Base-by-base conservation (phyloP, 1,140 invertebrate genomes). In the Acromyrmex echinatior region DNA sequence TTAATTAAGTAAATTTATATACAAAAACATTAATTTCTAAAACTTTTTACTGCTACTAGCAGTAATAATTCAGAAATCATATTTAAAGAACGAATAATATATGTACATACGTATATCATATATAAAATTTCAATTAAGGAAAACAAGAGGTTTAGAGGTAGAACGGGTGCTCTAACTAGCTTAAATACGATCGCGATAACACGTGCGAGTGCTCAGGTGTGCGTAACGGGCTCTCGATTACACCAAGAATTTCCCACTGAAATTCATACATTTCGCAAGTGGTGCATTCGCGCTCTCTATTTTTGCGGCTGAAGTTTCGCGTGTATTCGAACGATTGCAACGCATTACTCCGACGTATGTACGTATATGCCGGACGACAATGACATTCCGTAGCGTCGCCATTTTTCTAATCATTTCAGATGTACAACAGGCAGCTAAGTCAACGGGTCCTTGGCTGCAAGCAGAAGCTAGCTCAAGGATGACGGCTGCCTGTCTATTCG, bases 381-480 rank as follows among this genome's bases (percentile, higher is more conserved):
- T 92, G 91, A 92, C 91, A 92, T 92, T 92, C 91, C 90, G 73
- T 65, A 39, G 82, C 88, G 88, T 87, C 68, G 86, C 86, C 28
- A 88, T 91, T 92, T 92, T 92, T 92, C 90, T 82, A 87, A 91
- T 91, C 90, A 76, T 91, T 62, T 89, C 87, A 84, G 62, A 91
- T 88, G 87, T 91, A 73, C 18, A 25, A 21, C 28, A 21, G 28
- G 31, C 58, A 49, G 84, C 79, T 87, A 87, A 77, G 88, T 16
- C 73, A 66, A 76, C 25, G 28, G 28, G 73, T 65, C 91, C 91
- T 92, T 92, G 90, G 82, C 31, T 91, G 45, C 86, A 91, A 68
- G 89, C 79, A 90, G 81, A 92, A 92, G 91, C 87, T 92, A 89
- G 90, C 88, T 82, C 91, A 92, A 92, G 91, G 91, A 92, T 87